phyloP scores from a whole-genome alignment of 64 coral and sea anemone genomes.

The Pocillopora damicornis region DNA sequence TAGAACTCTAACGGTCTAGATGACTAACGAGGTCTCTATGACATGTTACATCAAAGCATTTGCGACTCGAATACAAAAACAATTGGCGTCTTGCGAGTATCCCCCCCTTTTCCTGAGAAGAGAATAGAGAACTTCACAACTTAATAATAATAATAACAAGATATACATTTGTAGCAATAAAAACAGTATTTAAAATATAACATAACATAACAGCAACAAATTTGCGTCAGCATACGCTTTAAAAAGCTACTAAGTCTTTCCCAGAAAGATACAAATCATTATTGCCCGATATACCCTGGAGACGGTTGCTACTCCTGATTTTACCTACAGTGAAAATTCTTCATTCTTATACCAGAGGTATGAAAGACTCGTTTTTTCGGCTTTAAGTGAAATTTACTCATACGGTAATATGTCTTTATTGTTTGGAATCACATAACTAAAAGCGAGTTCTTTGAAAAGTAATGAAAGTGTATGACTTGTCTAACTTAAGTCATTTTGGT shows the following conservation, averaged over 20 bases:
- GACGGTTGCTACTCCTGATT: background rate
- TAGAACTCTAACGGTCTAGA: no score
- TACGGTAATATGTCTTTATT: background rate
- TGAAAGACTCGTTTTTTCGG: background rate
- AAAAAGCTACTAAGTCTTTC: slow-evolving; percentile 47
- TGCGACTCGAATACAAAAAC: no score
- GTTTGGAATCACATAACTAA: no score
- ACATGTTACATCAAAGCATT: no score
- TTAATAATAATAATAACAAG: background rate
- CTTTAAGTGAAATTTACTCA: background rate
- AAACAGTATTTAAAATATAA: background rate
- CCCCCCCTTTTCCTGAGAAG: background rate
- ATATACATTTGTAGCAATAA: background rate
- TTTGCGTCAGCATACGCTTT: slow-evolving; percentile 13
- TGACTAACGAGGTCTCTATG: no score
- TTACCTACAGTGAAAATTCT: no score
- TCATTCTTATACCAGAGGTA: background rate
- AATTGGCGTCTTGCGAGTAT: no score
- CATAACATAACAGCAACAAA: background rate
- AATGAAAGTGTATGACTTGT: no score
- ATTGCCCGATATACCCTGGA: background rate
- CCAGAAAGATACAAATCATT: slow-evolving; percentile 43
- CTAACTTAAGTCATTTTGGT: background rate
- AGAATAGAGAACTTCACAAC: background rate
- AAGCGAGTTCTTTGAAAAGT: no score